These are phyloP conservation scores for Drosophila repletoides DNA, from an alignment of 1,140 invertebrate genomes.

Conservation along the genomic window DNA sequence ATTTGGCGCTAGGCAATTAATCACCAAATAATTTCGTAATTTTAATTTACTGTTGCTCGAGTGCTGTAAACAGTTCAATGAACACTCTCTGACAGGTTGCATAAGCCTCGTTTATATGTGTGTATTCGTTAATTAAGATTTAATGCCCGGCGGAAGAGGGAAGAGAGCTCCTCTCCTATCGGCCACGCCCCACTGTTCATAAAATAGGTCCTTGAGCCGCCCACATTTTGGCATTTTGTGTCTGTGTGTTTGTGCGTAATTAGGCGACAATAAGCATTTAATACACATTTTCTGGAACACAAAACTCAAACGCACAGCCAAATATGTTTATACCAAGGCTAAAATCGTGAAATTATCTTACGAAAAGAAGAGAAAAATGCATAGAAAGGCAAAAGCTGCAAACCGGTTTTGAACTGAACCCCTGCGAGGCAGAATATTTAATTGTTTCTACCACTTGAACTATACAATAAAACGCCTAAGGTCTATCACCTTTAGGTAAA, in stretches of 20 bases:
- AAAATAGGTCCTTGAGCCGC: slow-evolving; percentile 7
- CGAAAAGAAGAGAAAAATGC: too few species aligned
- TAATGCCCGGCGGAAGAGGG: slow-evolving; percentile 52
- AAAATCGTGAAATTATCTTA: too few species aligned
- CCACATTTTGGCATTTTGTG: slow-evolving; percentile 15
- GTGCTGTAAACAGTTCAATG: slow-evolving; percentile 39
- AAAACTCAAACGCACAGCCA: slow-evolving; percentile 2
- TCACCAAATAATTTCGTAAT: slow-evolving; percentile 76
- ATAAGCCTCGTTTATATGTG: slow-evolving; percentile 29
- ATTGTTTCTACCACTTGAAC: too few species aligned
- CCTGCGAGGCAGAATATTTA: too few species aligned
- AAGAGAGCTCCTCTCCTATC: not conserved
- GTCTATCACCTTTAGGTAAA: too few species aligned
- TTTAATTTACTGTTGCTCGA: slow-evolving; percentile 67
- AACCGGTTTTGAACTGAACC: too few species aligned
- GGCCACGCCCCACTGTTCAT: slow-evolving; percentile 32
- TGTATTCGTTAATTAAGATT: slow-evolving; percentile 76
- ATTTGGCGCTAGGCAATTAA: slow-evolving; percentile 62
- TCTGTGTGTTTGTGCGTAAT: slow-evolving; percentile 61
- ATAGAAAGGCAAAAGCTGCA: too few species aligned
- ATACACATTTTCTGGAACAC: slow-evolving; percentile 65
- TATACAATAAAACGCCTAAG: too few species aligned
- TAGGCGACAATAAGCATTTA: slow-evolving; percentile 80
- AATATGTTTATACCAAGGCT: too few species aligned
- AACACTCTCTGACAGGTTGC: slow-evolving; percentile 45